Base-by-base conservation (phyloP, 2,113 vertebrate genomes). In the Stictonetta naevosa region DNA sequence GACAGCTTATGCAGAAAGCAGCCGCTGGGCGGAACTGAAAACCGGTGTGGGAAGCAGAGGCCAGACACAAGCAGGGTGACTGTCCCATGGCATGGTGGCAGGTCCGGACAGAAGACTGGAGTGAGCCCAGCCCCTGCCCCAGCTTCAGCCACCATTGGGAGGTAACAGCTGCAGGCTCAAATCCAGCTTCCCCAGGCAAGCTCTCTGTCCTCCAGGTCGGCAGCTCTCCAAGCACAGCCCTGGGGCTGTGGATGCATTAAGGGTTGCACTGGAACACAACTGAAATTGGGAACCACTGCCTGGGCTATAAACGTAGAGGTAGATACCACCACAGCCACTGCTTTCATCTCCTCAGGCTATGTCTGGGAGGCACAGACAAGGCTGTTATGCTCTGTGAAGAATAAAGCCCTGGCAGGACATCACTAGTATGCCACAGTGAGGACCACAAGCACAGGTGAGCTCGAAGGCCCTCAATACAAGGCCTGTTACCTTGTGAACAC, bases 391-490 rank as follows among this genome's bases (percentile, higher is more conserved):
- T 58, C 64, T 33, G 14, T 1, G 1, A 53, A 50, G 28, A 82
- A 46, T 2, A 67, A 5, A 59, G 71, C 13, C 80, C 55, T 63
- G 28, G 15, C 14, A 53, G 42, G 56, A 59, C 0, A 0, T 3
- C 62, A 1, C 66, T 48, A 48, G 33, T 2, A 10, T 68, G 66
- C 26, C 11, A 7, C 36, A 38, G 25, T 1, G 15, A 82, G 53
- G 34, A 94, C 10, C 17, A 79, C 25, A 60, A 1, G 0, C 2
- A 5, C 42, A 64, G 20, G 21, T 68, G 29, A 95, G 62, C 48
- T 64, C n/a, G 46, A 86, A 56, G 13, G 20, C 20, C 52, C 75
- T n/a, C 19, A 17, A 28, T 36, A 73, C 13, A 20, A 64, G n/a
- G 40, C 88, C 73, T 33, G 80, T 18, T 36, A 42, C 14, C 48